Evolutionary conservation across 1,140 invertebrate species (phyloP), one percentile per base, ranked within the genome.

Genomic region (Procambarus clarkii): DNA sequence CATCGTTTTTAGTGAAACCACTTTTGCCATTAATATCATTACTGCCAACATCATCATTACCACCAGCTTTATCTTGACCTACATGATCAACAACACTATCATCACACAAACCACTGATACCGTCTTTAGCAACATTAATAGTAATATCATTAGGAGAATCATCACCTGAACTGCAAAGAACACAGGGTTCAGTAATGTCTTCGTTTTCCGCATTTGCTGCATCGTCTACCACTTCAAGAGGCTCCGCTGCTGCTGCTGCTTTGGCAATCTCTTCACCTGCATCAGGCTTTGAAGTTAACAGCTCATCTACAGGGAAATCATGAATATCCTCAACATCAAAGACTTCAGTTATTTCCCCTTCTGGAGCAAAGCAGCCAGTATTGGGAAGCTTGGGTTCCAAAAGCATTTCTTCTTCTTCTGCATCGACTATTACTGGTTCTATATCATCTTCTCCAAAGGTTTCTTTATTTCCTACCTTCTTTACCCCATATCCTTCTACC

Each of bases 341-440:
- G n/a, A 44, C 18, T n/a, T 71, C 60, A 71, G 15, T 21, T 46
- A 60, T 13, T 74, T 46, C 46, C 48, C 48, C 86, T 50, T 88
- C 78, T n/a, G 86, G 86, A 24, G 58, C 64, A 50, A 88, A 88
- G 79, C 86, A 88, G 44, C 86, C 86, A 71, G 64, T 24, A 46
- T 88, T 54, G 9, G 86, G 86, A 71, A 88, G 86, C 13, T 34
- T 88, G 15, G 86, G 86, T 54, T 88, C 86, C 34, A 21, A 48
- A 15, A 54, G 78, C 2, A 24, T 50, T 74, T 46, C 80, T 13
- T 60, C 79, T 50, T 15, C 2, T 21, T 80, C 46, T 13, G 18
- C 50, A 54, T 50, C 13, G 4, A 21, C 11, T 82, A 54, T 54
- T 82, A 15, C 4, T 82, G 24, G 13, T 58, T 58, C 5, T 11